Evolutionary conservation across 2,113 vertebrate genomes (phyloP).

Genomic region (Mus pahari): DNA sequence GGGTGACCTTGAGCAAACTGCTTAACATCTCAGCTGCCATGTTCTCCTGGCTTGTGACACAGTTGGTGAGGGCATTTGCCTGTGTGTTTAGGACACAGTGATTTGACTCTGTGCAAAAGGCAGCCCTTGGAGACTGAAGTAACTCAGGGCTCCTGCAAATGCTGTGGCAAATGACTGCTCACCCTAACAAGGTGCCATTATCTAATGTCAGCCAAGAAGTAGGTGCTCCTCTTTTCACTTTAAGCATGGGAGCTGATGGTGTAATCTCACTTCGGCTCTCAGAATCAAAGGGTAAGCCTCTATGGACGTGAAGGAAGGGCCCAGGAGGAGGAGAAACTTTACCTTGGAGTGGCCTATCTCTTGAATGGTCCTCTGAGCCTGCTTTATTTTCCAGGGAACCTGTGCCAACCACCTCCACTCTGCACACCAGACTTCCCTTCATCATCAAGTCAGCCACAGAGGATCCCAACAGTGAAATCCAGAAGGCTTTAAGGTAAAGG

Average conservation of each 20-base stretch:
- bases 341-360: neutral
- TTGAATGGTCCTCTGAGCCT: neutral
- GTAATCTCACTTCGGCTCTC: neutral
- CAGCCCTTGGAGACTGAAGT: neutral
- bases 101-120: neutral
- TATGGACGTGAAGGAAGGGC: neutral
- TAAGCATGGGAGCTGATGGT: neutral
- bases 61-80: neutral
- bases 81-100: neutral
- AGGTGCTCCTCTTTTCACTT: conserved; percentile 24
- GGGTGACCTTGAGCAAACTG: conserved; percentile 8
- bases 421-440: neutral
- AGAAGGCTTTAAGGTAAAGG: neutral
- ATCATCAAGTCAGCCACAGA: accelerated
- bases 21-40: neutral
- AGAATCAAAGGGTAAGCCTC: neutral
- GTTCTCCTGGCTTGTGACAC: neutral
- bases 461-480: neutral
- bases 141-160: neutral
- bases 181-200: neutral
- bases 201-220: neutral
- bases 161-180: neutral
- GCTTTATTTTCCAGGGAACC: neutral
- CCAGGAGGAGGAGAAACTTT: accelerated
- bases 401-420: neutral